Percentiles rank a stretch among this genome's conserved stretches.
phyloP scores from a whole-genome alignment of 2,797 vertebrate species.

The Coluber constrictor region DNA sequence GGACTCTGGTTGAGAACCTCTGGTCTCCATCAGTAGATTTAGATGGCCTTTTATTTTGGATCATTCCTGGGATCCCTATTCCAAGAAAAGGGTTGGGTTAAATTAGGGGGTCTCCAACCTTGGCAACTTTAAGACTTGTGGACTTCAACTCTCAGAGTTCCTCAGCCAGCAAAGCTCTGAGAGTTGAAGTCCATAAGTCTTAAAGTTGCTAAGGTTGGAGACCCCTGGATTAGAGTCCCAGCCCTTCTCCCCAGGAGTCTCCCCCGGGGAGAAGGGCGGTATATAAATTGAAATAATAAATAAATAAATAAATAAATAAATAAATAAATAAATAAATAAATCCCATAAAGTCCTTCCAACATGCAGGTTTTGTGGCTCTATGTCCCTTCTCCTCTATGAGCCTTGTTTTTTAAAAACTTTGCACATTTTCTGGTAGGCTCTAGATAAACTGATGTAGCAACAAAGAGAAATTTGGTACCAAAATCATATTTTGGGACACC shows the following conservation, averaged over 20 bases:
- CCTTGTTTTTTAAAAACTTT: not conserved
- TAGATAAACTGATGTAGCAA: not conserved
- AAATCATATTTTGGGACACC: not conserved
- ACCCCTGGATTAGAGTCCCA: not conserved
- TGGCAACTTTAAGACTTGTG: too few species aligned
- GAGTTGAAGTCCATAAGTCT: too few species aligned
- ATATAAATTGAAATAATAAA: too few species aligned
- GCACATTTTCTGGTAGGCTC: not conserved
- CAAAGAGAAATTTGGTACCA: not conserved
- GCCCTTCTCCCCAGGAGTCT: too few species aligned
- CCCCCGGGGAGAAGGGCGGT: too few species aligned
- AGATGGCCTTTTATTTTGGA: not conserved
- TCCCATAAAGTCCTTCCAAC: not conserved
- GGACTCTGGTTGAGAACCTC: not conserved
- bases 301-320: too few species aligned
- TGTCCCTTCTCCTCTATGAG: not conserved
- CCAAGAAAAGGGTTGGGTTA: not conserved
- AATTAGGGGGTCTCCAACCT: not conserved
- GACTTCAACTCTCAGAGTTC: too few species aligned
- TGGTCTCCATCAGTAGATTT: not conserved
- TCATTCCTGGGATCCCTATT: not conserved
- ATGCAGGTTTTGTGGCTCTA: not conserved
- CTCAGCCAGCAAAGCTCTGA: too few species aligned
- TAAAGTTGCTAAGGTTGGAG: too few species aligned
- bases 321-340: too few species aligned